A percentile compares a stretch with the other conserved stretches of the same genome.
These are phyloP conservation scores for Chrysogorgia sp. DNA, from an alignment of 92 coral and sea anemone species.

Conservation along the genomic window DNA sequence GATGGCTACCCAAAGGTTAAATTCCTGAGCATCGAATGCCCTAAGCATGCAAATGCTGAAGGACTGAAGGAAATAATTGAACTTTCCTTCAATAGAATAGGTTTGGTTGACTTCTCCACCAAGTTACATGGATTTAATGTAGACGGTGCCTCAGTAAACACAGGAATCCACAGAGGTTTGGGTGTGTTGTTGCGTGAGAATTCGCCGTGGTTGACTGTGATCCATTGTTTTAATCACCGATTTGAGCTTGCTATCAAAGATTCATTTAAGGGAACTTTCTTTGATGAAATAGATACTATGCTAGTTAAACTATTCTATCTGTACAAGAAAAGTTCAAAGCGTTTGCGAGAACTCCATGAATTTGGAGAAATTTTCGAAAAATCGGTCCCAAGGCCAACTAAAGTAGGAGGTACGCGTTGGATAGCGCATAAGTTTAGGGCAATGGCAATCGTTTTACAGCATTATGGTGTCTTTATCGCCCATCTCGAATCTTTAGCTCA, in stretches of 20 bases:
- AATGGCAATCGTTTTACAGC: neutral
- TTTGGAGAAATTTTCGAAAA: too few relatives aligned
- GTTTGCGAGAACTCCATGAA: too few relatives aligned
- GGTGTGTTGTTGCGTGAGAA: conserved; percentile 12
- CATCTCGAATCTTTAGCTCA: too few relatives aligned
- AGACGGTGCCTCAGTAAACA: conserved; percentile 43
- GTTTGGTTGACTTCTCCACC: neutral
- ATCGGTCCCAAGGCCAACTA: neutral
- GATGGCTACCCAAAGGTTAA: neutral
- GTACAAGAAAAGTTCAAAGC: too few relatives aligned
- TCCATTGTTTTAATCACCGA: conserved; percentile 46
- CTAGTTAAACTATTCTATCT: too few relatives aligned
- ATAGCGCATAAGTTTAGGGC: conserved; percentile 11
- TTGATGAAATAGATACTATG: neutral
- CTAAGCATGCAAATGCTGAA: neutral
- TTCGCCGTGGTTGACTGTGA: conserved; percentile 28
- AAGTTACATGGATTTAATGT: conserved; percentile 17
- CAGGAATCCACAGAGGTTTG: conserved; percentile 27
- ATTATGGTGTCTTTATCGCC: neutral
- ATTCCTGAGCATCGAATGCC: conserved; percentile 17
- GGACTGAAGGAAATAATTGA: conserved; percentile 8
- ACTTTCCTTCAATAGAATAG: conserved; percentile 2
- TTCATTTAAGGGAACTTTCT: neutral
- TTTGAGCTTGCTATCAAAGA: conserved; percentile 48
- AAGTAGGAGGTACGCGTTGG: conserved; percentile 9